Percentiles rank a stretch among this genome's conserved stretches.
Conservation (phyloP, 2,797 vertebrate genomes). For the Argya squamiceps region DNA sequence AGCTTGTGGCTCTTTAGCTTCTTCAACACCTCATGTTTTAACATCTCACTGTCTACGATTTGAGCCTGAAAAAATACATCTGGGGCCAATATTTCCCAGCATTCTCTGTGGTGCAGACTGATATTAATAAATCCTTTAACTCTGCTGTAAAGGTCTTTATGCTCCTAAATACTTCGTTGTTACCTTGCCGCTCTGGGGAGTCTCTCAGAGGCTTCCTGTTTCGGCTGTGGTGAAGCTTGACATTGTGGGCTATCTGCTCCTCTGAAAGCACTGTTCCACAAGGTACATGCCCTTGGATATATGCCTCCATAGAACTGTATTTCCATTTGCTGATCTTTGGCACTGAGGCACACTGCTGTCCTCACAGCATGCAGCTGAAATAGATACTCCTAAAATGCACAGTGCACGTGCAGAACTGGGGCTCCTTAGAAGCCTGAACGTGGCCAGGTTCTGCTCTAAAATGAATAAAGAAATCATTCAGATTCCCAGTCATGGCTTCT, state of each 20-base stretch:
- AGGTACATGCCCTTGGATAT: background rate
- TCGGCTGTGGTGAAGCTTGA: background rate
- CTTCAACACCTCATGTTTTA: conserved; percentile 49
- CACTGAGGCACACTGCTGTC: background rate
- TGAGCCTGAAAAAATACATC: conserved; percentile 47
- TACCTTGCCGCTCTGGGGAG: background rate
- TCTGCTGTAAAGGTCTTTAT: conserved; percentile 5
- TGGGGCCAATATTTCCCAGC: conserved; percentile 21
- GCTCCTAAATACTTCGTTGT: background rate
- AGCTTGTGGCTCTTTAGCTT: conserved; percentile 21
- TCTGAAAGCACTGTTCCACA: background rate
- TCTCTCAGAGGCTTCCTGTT: background rate
- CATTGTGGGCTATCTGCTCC: background rate
- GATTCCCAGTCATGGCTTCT: background rate
- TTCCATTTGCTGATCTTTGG: background rate
- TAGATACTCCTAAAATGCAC: background rate
- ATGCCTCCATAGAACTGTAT: background rate
- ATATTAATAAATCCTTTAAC: conserved; percentile 22
- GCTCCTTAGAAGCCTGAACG: background rate
- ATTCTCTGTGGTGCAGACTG: conserved; percentile 8
- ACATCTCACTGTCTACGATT: background rate
- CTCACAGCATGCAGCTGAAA: background rate
- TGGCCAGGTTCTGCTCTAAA: background rate
- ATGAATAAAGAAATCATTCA: conserved; percentile 5
- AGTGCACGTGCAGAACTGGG: background rate